These are phyloP conservation scores for Megaceryle torquata DNA, from an alignment of 2,113 vertebrate genomes.

Conservation along the genomic window DNA sequence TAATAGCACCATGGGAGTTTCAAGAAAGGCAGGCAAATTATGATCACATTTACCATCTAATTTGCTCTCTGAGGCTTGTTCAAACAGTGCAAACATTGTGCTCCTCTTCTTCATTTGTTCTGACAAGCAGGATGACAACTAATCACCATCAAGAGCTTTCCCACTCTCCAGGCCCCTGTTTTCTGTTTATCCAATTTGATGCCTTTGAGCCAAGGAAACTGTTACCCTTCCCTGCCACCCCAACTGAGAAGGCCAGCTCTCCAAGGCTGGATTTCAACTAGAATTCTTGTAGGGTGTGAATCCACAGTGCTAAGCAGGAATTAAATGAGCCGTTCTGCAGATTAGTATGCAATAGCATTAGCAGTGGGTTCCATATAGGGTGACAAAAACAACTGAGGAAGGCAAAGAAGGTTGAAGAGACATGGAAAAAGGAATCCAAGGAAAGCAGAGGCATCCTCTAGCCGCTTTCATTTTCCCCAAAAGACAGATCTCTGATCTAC, in stretches of 20 bases:
- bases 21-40: constrained; percentile 61
- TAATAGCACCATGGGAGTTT: constrained; percentile 34
- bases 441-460: background rate
- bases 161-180: constrained; percentile 40
- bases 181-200: constrained; percentile 57
- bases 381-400: background rate
- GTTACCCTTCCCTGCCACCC: constrained; percentile 20
- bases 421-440: background rate
- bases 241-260: constrained; percentile 38
- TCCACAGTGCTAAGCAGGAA: constrained; percentile 13
- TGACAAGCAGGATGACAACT: constrained; percentile 63
- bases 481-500: background rate
- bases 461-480: background rate
- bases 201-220: constrained; percentile 29
- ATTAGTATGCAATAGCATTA: accelerated
- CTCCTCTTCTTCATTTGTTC: constrained; percentile 70
- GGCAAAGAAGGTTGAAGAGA: background rate
- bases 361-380: background rate
- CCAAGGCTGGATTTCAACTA: constrained; percentile 3
- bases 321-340: background rate
- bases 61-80: constrained; percentile 62
- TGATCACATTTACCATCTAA: constrained; percentile 57
- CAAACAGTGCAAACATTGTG: constrained; percentile 58
- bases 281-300: constrained; percentile 11
- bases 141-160: constrained; percentile 64